phyloP scores from a whole-genome alignment of 1,140 invertebrate species.

The Ridgeia piscesae region DNA sequence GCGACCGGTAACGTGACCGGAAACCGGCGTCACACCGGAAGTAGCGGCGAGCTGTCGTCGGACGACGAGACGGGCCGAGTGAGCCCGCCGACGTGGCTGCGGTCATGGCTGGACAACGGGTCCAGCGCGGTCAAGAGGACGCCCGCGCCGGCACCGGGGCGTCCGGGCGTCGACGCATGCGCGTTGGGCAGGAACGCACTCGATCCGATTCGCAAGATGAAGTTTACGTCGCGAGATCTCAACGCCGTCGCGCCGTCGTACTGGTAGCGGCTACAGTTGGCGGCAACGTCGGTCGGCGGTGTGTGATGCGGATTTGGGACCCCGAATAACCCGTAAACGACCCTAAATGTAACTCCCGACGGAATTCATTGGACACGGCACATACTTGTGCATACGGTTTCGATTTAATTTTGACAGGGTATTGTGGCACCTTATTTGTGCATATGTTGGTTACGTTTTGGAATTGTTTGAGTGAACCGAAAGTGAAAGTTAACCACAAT shows the following conservation, averaged over 20 bases:
- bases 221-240: not conserved
- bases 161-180: not conserved
- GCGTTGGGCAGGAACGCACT: not conserved
- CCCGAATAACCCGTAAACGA: not conserved
- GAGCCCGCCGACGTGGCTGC: not conserved
- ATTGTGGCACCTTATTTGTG: not conserved
- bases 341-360: not conserved
- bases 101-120: not conserved
- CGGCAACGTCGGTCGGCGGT: not conserved
- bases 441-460: not conserved
- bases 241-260: not conserved
- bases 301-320: not conserved
- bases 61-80: not conserved
- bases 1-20: not conserved
- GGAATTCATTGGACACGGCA: not conserved
- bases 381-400: not conserved
- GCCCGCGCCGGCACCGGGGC: too few species aligned
- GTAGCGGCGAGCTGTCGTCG: not conserved
- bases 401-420: not conserved
- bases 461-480: not conserved
- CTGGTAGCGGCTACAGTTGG: not conserved
- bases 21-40: not conserved
- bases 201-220: not conserved
- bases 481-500: not conserved
- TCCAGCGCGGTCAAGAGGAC: not conserved